These are phyloP conservation scores for Pygoscelis antarcticus DNA, from an alignment of 2,113 vertebrate species.

Conservation along the genomic window DNA sequence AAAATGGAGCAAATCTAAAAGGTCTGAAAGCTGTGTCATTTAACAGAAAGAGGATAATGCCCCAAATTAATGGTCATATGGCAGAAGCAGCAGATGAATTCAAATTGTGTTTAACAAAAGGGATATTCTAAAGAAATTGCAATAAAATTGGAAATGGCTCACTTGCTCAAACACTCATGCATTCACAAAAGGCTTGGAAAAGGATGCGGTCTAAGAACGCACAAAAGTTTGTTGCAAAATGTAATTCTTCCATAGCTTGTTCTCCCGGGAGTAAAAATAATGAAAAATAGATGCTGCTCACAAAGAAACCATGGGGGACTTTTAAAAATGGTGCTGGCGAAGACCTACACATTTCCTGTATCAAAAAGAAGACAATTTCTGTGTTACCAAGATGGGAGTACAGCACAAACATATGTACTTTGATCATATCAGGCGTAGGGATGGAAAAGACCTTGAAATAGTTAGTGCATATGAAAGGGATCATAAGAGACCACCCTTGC, in stretches of 20 bases:
- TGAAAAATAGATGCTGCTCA: background rate
- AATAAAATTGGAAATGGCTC: background rate
- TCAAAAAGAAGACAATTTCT: background rate
- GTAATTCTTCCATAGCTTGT: background rate
- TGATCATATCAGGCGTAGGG: background rate
- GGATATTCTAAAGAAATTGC: background rate
- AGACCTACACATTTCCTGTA: background rate
- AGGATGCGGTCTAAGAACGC: background rate
- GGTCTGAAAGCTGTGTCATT: background rate
- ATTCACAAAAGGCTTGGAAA: background rate
- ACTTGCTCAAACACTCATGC: background rate
- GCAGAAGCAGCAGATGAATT: background rate
- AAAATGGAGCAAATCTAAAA: background rate
- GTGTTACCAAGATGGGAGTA: background rate
- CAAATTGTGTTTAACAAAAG: background rate
- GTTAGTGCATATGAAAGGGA: constrained; percentile 4
- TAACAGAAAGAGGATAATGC: background rate
- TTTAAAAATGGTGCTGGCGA: background rate
- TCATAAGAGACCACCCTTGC: background rate
- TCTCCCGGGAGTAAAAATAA: background rate
- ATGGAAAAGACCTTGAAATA: constrained; percentile 9
- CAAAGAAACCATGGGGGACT: background rate
- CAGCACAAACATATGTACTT: constrained; percentile 6
- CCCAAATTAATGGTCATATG: background rate
- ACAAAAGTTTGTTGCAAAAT: background rate